Base-by-base conservation (phyloP, 2,888 invertebrate genomes). In the Ctenicera cuprea region DNA sequence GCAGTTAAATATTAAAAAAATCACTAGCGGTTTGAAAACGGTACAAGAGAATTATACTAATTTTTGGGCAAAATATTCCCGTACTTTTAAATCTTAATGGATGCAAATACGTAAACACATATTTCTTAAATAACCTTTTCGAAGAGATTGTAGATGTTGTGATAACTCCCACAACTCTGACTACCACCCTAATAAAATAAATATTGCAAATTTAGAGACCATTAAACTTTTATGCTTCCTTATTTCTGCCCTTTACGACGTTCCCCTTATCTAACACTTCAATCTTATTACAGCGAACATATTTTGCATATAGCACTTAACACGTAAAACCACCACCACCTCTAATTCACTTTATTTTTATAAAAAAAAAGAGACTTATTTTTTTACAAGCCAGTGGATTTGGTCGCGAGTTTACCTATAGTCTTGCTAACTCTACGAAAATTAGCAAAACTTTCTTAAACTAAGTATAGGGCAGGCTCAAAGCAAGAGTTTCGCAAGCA, bases 141-240 rank as follows among this genome's bases (percentile, higher is more conserved):
- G 5, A 54, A 8, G 2, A 30, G n/a, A 54, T 54, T 33, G 22
- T 22, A 54, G 54, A 54, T 45, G 3, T 30, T 30, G 8, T 30
- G 54, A 54, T 54, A 54, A 54, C 54, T 54, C n/a, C 14, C 33
- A 30, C 7, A 30, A 30, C 54, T 30, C 22, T 54, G 20, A 54
- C 54, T 30, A 22, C n/a, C 30, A 54, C 54, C 54, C 30, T 54
- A 54, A 54, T 54, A 50, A 65, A 65, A 64, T 64, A 48, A 64
- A 64, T 64, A 64, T 64, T 38, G 30, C 38, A 22, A 65, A 65
- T 65, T 65, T 50, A 65, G 50, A 33, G 52, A 48, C 20, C 52
- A 38, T 52, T 63, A 52, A 65, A 52, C 52, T 65, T 52, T 65
- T 64, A 64, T 48, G 48, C 38, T 59, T 59, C 59, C 59, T 59